These are phyloP conservation scores for Leucosticte australis DNA, from an alignment of 2,113 vertebrate species.

Conservation along the genomic window DNA sequence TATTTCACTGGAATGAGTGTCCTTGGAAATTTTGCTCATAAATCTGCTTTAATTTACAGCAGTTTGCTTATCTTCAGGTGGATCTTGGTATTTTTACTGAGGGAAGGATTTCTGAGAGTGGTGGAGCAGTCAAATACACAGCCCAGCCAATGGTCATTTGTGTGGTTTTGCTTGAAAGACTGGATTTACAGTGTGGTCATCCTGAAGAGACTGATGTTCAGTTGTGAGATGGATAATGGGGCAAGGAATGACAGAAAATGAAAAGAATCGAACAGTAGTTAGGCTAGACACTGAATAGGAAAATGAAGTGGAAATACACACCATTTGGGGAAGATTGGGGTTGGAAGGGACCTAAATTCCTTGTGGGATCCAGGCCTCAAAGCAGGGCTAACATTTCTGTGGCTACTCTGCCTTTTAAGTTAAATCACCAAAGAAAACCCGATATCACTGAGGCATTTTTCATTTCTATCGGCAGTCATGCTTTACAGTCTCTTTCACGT, in stretches of 20 bases:
- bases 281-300: background rate
- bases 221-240: background rate
- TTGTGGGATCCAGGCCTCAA: background rate
- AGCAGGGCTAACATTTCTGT: background rate
- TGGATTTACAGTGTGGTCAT: background rate
- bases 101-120: background rate
- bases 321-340: background rate
- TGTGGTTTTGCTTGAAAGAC: background rate
- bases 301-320: background rate
- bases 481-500: background rate
- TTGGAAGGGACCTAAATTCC: background rate
- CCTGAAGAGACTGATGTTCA: background rate
- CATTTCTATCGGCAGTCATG: background rate
- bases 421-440: background rate
- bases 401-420: background rate
- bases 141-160: accelerated
- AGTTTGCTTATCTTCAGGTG: background rate
- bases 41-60: background rate
- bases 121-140: background rate
- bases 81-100: background rate
- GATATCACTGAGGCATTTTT: background rate
- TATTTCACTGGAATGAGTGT: background rate
- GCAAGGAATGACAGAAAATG: background rate
- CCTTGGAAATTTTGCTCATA: background rate
- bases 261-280: background rate